Evolutionary conservation across 2,113 vertebrate genomes (phyloP).

Genomic region (Passer domesticus): DNA sequence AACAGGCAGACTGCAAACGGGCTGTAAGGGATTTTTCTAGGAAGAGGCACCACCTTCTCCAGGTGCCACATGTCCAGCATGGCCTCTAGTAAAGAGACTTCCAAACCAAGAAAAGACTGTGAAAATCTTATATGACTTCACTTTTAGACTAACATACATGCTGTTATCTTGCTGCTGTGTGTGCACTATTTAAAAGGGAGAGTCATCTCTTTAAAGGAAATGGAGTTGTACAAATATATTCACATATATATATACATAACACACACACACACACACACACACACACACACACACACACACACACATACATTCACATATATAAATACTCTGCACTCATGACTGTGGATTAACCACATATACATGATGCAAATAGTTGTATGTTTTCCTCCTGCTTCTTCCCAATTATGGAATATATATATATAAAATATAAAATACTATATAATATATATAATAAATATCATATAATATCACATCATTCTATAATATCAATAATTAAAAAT

Average conservation of each 20-base stretch:
- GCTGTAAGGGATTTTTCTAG: neutral
- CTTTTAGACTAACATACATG: neutral
- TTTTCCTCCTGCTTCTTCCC: neutral
- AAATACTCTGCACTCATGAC: neutral
- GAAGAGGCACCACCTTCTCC: neutral
- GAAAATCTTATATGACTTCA: neutral
- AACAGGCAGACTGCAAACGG: neutral
- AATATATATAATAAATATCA: no score
- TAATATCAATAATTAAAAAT: no score
- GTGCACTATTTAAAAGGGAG: neutral
- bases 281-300: fast-evolving
- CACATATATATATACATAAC: fast-evolving
- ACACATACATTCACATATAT: fast-evolving
- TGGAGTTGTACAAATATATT: neutral
- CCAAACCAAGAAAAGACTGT: neutral
- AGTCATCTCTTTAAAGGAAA: neutral
- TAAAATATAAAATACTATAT: no score
- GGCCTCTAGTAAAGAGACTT: neutral
- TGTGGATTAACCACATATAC: neutral
- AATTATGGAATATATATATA: neutral
- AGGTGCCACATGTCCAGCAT: neutral
- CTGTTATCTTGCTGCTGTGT: neutral
- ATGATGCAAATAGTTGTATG: neutral
- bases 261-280: no score
- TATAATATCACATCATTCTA: no score